phyloP scores from a whole-genome alignment of 2,888 invertebrate genomes.

The Cheilosia variabilis region DNA sequence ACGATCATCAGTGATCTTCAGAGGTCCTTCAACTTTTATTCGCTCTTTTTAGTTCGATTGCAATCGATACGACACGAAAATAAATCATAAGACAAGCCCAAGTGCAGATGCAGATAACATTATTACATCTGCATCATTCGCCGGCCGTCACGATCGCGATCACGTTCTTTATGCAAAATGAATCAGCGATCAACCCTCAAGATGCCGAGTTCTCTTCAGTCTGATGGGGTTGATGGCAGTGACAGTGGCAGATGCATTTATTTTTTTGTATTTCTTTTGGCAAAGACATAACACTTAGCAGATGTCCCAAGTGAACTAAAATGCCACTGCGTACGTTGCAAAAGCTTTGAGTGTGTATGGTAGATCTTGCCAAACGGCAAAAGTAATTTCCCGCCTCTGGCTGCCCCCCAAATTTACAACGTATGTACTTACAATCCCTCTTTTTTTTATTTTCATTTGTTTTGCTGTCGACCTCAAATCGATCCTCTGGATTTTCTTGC shows the following conservation, averaged over 20 bases:
- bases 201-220: conserved; percentile 48
- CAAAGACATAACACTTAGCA: conserved; percentile 65
- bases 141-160: conserved; percentile 53
- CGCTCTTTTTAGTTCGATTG: conserved; percentile 36
- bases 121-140: conserved; percentile 1
- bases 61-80: conserved; percentile 61
- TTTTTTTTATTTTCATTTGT: conserved; percentile 36
- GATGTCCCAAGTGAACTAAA: conserved; percentile 67
- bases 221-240: conserved; percentile 28
- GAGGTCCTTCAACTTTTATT: conserved; percentile 69
- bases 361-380: conserved; percentile 58
- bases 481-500: conserved; percentile 49
- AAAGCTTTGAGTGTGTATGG: conserved; percentile 30
- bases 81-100: conserved; percentile 35
- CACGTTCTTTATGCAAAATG: conserved; percentile 56
- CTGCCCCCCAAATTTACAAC: conserved; percentile 26
- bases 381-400: conserved; percentile 25
- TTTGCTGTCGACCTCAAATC: conserved; percentile 51
- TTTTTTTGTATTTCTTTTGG: conserved; percentile 9
- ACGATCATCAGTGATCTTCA: conserved; percentile 39
- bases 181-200: conserved; percentile 64
- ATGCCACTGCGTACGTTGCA: conserved; percentile 47
- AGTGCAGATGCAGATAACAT: background rate
- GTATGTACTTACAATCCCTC: background rate
- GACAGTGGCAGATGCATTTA: conserved; percentile 33